phyloP scores from a whole-genome alignment of 2,113 vertebrate species.

The Centrocercus urophasianus region DNA sequence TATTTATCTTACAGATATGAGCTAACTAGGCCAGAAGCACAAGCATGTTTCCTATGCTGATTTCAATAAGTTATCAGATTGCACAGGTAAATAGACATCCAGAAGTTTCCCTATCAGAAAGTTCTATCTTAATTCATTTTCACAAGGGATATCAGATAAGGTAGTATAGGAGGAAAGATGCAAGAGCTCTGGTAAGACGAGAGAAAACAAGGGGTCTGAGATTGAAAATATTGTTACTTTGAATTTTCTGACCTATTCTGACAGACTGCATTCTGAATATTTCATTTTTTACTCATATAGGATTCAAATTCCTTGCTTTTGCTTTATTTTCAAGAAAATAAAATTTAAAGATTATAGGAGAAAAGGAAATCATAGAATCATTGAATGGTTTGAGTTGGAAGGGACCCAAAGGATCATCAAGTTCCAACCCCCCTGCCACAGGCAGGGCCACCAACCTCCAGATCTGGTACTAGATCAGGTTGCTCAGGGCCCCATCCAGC shows the following conservation, averaged over 20 bases:
- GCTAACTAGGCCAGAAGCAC: slow-evolving; percentile 9
- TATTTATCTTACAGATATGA: slow-evolving; percentile 49
- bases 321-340: neutral
- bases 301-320: neutral
- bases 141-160: slow-evolving; percentile 57
- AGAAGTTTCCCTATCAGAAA: slow-evolving; percentile 42
- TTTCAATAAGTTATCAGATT: slow-evolving; percentile 53
- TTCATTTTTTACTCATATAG: neutral
- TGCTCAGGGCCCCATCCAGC: too few species aligned
- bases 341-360: neutral
- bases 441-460: too few species aligned
- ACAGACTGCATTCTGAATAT: neutral
- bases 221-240: neutral
- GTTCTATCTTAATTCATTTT: slow-evolving; percentile 62
- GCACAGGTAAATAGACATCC: slow-evolving; percentile 55
- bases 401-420: too few species aligned
- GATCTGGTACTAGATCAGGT: too few species aligned
- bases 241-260: neutral
- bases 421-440: too few species aligned
- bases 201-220: neutral
- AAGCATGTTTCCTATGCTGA: neutral
- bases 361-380: neutral
- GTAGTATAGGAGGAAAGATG: neutral
- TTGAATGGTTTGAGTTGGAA: too few species aligned
- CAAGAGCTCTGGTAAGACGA: neutral